Evolutionary conservation across 2,888 invertebrate species (phyloP), one percentile per base, ranked within the genome.

Genomic region (Melinopterus prodromus): DNA sequence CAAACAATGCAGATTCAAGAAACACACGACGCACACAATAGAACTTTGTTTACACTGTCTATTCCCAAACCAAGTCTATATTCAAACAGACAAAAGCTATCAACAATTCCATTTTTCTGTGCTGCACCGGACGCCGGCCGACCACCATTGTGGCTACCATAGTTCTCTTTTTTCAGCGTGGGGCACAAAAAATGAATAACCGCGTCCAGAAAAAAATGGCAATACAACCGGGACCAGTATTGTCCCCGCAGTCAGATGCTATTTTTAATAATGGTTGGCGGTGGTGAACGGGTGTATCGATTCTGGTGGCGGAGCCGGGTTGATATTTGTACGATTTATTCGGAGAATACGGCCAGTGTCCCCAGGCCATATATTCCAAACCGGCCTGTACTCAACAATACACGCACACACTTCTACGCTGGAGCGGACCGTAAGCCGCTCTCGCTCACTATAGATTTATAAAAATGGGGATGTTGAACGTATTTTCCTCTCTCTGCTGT

Each of bases 301-400:
- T 86, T 86, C 36, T 15, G 84, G 85, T 79, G 84, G 81, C 84
- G 85, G 85, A 86, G 82, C 84, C 84, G 81, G 84, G 84, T 82
- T 7, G 53, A 26, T 87, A 86, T 88, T 87, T 87, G 86, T 86
- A 85, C 86, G 86, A 88, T 88, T 88, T 88, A 88, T 88, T 87
- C 86, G 86, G 87, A 88, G 87, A 88, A 88, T 87, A 88, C 87
- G 87, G 85, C 84, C 87, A 83, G 83, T 87, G 87, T 87, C 88
- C 88, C 87, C 83, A 84, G 88, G 88, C 87, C 85, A 88, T 88
- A 87, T 88, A 87, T 88, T 86, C 85, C 86, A 84, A 84, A 75
- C 77, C 72, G 79, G 72, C 71, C 79, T 69, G 74, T n/a, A 84
- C 84, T 81, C 82, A 84, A 84, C 84, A 84, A 85, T 85, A 84